Evolutionary conservation across 2,888 invertebrate genomes (phyloP).

Genomic region (Pedicia rivosa): DNA sequence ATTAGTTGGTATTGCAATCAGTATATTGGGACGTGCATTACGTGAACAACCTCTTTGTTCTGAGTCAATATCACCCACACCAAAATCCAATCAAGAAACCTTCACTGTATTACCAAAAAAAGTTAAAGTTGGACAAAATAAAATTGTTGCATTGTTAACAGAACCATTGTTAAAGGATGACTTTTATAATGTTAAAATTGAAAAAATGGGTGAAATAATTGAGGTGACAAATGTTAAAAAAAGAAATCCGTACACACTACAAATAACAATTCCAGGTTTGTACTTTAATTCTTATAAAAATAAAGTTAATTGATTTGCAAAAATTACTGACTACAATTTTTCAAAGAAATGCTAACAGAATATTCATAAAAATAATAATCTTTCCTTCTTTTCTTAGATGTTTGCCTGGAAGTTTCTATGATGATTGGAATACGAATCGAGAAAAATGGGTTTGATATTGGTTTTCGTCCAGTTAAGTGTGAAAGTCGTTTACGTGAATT

Average conservation of each 20-base stretch:
- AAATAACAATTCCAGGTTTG: slow-evolving; percentile 67
- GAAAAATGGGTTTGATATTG: slow-evolving; percentile 64
- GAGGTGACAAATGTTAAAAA: slow-evolving; percentile 59
- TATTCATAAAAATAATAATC: slow-evolving; percentile 1
- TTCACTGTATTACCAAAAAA: slow-evolving; percentile 30
- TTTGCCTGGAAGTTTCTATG: slow-evolving; percentile 66
- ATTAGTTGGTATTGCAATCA: slow-evolving; percentile 66
- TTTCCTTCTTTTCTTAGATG: slow-evolving; percentile 33
- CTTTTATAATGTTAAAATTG: slow-evolving; percentile 58
- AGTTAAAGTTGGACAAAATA: slow-evolving; percentile 49
- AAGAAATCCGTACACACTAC: slow-evolving; percentile 70
- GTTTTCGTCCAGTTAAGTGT: slow-evolving; percentile 73
- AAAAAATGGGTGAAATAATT: slow-evolving; percentile 63
- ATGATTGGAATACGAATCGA: slow-evolving; percentile 66
- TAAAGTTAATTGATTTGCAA: neutral
- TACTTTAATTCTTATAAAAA: no score
- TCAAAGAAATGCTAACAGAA: neutral
- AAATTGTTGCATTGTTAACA: slow-evolving; percentile 61
- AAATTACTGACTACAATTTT: no score
- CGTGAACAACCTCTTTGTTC: slow-evolving; percentile 40
- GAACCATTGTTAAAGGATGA: slow-evolving; percentile 66
- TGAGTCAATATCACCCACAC: slow-evolving; percentile 21
- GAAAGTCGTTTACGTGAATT: slow-evolving; percentile 70
- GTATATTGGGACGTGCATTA: slow-evolving; percentile 47
- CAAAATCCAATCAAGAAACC: slow-evolving; percentile 20